Evolutionary conservation across 2,113 vertebrate species (phyloP).

Genomic region (Myrmecobius fasciatus): DNA sequence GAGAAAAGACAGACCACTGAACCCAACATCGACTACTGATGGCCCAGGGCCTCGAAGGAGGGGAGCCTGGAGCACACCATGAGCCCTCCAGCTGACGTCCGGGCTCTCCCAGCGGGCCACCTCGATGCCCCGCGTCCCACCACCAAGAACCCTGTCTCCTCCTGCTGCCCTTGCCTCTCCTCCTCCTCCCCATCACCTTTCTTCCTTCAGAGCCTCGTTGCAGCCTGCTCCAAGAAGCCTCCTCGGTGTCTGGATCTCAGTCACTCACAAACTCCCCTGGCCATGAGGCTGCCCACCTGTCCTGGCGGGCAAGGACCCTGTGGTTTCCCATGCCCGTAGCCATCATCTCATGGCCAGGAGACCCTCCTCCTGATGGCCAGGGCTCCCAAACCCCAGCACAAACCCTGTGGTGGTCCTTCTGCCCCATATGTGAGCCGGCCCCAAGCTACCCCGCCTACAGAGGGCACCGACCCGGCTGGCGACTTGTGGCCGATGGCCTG

Average conservation of each 20-base stretch:
- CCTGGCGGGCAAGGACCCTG: too few relatives aligned
- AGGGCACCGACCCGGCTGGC: not conserved
- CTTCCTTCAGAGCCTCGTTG: not conserved
- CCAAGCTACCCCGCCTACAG: not conserved
- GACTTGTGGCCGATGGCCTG: too few relatives aligned
- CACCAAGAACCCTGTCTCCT: not conserved
- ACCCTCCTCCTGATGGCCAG: too few relatives aligned
- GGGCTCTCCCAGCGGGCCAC: not conserved
- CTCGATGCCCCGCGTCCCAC: not conserved
- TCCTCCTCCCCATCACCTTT: not conserved
- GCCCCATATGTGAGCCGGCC: not conserved
- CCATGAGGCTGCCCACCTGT: too few relatives aligned
- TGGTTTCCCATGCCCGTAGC: not conserved
- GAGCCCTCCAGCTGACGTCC: not conserved
- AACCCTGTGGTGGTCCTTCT: too few relatives aligned
- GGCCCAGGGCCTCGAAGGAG: not conserved
- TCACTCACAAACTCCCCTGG: not conserved
- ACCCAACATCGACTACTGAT: not conserved
- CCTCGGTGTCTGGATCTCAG: not conserved
- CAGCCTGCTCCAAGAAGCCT: not conserved
- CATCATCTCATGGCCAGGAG: not conserved
- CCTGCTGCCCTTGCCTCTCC: not conserved
- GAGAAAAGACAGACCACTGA: slow-evolving; percentile 75
- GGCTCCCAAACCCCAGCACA: too few relatives aligned
- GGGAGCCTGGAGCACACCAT: not conserved